Evolutionary conservation across 2,113 vertebrate genomes (phyloP).

Genomic region (Tachycineta bicolor): DNA sequence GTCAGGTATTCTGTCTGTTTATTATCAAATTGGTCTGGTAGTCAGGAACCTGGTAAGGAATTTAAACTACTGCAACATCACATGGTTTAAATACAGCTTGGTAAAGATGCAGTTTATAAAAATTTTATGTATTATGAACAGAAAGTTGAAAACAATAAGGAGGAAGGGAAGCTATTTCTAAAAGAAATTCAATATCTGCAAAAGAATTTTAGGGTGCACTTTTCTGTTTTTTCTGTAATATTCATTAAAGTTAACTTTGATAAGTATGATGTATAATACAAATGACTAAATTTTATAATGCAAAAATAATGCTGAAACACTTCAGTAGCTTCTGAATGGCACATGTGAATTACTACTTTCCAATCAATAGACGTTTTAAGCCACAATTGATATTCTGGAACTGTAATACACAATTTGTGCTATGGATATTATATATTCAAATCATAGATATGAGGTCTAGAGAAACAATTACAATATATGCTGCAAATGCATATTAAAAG

Average conservation of each 20-base stretch:
- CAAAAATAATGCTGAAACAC: neutral
- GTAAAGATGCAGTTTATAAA: neutral
- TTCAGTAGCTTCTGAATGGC: neutral
- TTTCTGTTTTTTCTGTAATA: neutral
- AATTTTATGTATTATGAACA: neutral
- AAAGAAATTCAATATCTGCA: too few species aligned
- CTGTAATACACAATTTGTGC: neutral
- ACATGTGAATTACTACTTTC: neutral
- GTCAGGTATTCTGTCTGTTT: neutral
- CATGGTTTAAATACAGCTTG: neutral
- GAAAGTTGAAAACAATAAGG: neutral
- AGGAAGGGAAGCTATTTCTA: neutral
- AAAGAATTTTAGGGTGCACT: neutral
- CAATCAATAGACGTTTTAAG: conserved; percentile 26
- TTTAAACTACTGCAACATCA: neutral
- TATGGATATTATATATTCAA: conserved; percentile 24
- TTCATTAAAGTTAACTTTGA: neutral
- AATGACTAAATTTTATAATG: neutral
- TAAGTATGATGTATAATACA: neutral
- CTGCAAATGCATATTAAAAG: conserved; percentile 22
- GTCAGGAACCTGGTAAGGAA: neutral
- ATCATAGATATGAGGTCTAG: conserved; percentile 1
- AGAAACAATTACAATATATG: conserved; percentile 18
- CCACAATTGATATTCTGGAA: conserved; percentile 11
- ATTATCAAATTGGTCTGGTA: neutral